Base-by-base conservation (phyloP, 2,888 invertebrate genomes). In the Cordylochernes scorpioides region DNA sequence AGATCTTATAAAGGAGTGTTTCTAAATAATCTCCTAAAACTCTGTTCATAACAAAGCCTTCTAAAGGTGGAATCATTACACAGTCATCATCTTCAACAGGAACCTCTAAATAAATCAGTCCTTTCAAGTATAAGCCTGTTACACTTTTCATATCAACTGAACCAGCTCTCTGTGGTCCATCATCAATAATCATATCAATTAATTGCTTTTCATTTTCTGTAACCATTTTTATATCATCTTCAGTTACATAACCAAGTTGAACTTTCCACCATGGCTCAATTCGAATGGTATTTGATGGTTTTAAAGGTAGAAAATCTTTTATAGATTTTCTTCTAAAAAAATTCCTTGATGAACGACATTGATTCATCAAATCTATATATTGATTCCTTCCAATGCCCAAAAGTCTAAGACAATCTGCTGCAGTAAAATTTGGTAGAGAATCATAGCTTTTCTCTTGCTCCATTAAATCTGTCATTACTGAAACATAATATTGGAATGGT, bases 31-130 rank as follows among this genome's bases (percentile, higher is more conserved):
- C 88, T 1, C 88, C 88, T 8, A 78, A 65, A 8, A 84, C 73
- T 35, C 88, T 64, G 56, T 91, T 91, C 88, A 91, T 91, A 2
- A 91, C 86, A 57, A 91, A 91, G 9, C 86, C 86, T 51, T 84
- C 78, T 29, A 91, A 59, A 1, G 88, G 86, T 2, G 88, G 86
- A 35, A 91, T 84, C 54, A 45, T 25, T 44, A 48, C 62, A 43
- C 59, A 59, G 50, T 73, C 71, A 26, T 63, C 61, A 44, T 64
- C 67, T 28, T 71, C 69, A 29, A 88, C 73, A 5, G 82, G 80
- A 25, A 86, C 82, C 53, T 91, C 86, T 42, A 91, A 53, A 56
- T 86, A 91, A 31, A 88, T 64, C 16, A 91, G 62, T 4, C 88
- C 88, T 52, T 75, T 75, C 44, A 44, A 30, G 28, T n/a, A n/a